Percentiles rank a stretch among this genome's conserved stretches.
phyloP scores from a whole-genome alignment of 1,140 invertebrate genomes.

The Latrodectus geometricus region DNA sequence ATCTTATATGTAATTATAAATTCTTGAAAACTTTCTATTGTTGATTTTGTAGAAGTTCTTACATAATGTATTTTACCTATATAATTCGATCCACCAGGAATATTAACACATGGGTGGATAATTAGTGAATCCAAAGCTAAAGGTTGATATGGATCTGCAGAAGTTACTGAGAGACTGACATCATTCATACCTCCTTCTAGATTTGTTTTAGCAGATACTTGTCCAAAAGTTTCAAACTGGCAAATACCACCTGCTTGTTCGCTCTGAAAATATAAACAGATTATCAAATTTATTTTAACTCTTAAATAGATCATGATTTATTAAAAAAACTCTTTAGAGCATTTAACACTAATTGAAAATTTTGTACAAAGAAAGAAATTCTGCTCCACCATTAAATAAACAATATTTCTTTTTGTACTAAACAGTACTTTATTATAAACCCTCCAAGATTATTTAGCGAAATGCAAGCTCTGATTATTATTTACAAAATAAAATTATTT shows the following conservation, averaged over 20 bases:
- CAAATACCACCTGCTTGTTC: constrained; percentile 8
- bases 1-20: too few species aligned
- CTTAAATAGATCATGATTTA: neutral
- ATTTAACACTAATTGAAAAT: too few species aligned
- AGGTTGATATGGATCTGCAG: constrained; percentile 5
- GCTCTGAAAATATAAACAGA: constrained; percentile 7
- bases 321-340: neutral
- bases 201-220: constrained; percentile 42
- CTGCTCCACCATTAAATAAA: neutral
- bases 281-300: neutral
- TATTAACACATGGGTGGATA: constrained; percentile 43
- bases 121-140: constrained; percentile 35
- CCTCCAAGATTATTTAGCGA: neutral
- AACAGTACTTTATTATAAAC: neutral
- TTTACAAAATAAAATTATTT: too few species aligned
- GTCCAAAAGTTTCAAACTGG: constrained; percentile 42
- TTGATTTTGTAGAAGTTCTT: too few species aligned
- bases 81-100: neutral
- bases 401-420: neutral
- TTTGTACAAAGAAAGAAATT: neutral
- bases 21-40: too few species aligned
- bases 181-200: constrained; percentile 35
- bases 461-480: neutral
- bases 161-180: neutral
- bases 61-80: too few species aligned